Evolutionary conservation across 2,888 invertebrate species (phyloP).

Genomic region (Trissolcus brochymenae): DNA sequence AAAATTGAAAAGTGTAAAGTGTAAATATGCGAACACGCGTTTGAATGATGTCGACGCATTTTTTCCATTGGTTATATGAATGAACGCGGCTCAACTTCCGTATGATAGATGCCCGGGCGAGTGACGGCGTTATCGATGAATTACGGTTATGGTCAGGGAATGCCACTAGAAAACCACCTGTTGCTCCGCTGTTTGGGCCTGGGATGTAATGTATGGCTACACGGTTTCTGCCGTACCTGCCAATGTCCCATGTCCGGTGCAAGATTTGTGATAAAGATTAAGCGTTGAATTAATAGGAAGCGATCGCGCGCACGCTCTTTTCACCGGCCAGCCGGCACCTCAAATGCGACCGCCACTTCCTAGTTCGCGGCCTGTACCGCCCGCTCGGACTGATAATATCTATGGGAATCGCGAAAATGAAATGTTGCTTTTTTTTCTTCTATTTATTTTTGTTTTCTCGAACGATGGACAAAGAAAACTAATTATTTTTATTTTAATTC

Average conservation of each 20-base stretch:
- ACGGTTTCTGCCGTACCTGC: constrained; percentile 61
- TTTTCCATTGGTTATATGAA: neutral
- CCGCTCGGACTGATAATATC: neutral
- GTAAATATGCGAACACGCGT: too few species aligned
- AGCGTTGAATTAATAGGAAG: constrained; percentile 65
- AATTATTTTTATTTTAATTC: too few species aligned
- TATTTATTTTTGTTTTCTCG: neutral
- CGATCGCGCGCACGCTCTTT: constrained; percentile 27
- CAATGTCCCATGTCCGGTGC: constrained; percentile 64
- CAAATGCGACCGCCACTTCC: constrained; percentile 48
- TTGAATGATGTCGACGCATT: neutral
- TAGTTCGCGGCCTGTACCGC: constrained; percentile 32
- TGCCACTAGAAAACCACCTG: constrained; percentile 59
- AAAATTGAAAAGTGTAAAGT: too few species aligned
- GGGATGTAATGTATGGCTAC: constrained; percentile 49
- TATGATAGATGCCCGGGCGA: constrained; percentile 37
- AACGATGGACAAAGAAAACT: too few species aligned
- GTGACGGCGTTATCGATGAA: constrained; percentile 57
- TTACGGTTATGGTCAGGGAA: constrained; percentile 56
- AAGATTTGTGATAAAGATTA: constrained; percentile 66
- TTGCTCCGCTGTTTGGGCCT: constrained; percentile 49
- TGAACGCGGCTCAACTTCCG: constrained; percentile 30
- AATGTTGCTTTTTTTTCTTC: constrained; percentile 7
- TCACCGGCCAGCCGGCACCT: constrained; percentile 26
- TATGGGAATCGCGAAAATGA: constrained; percentile 2